phyloP scores from a whole-genome alignment of 1,140 invertebrate species.

The Drosophila asahinai region DNA sequence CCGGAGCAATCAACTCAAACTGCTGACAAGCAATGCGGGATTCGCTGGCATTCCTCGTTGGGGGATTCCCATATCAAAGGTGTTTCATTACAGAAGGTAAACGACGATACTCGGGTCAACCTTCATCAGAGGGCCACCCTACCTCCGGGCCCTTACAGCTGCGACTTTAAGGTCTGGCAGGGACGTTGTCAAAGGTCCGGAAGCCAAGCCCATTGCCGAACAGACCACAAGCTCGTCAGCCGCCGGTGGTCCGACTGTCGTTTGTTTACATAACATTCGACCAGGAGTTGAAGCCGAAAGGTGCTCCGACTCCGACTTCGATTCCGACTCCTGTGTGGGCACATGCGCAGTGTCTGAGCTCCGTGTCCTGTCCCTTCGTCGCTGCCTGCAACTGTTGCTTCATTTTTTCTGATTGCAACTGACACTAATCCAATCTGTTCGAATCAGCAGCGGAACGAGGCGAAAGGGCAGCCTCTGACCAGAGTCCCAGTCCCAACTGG shows the following conservation, averaged over 20 bases:
- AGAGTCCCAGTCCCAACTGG: slow-evolving; percentile 26
- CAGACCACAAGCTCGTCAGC: slow-evolving; percentile 30
- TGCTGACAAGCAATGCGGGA: slow-evolving; percentile 42
- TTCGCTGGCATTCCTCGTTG: slow-evolving; percentile 22
- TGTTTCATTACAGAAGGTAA: slow-evolving; percentile 47
- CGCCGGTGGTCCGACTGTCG: slow-evolving; percentile 30
- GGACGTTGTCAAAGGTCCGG: slow-evolving; percentile 40
- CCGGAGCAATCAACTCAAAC: slow-evolving; percentile 43
- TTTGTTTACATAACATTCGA: slow-evolving; percentile 62
- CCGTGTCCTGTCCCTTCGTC: background rate
- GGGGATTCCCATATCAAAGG: slow-evolving; percentile 36
- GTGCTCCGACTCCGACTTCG: background rate
- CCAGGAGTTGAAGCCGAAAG: slow-evolving; percentile 12
- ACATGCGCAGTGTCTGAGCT: slow-evolving; percentile 41
- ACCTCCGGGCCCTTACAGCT: background rate
- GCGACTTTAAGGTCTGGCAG: slow-evolving; percentile 8
- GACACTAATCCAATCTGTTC: slow-evolving; percentile 58
- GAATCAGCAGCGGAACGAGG: slow-evolving; percentile 33
- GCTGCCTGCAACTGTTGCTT: slow-evolving; percentile 52
- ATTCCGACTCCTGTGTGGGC: slow-evolving; percentile 33
- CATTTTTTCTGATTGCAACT: slow-evolving; percentile 49
- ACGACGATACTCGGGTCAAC: slow-evolving; percentile 16
- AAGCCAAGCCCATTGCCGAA: slow-evolving; percentile 34
- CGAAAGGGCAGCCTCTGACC: slow-evolving; percentile 6
- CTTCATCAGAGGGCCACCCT: slow-evolving; percentile 3